Evolutionary conservation across 1,140 invertebrate genomes (phyloP), one percentile per base, ranked within the genome.

Genomic region (Bombus haemorrhoidalis): DNA sequence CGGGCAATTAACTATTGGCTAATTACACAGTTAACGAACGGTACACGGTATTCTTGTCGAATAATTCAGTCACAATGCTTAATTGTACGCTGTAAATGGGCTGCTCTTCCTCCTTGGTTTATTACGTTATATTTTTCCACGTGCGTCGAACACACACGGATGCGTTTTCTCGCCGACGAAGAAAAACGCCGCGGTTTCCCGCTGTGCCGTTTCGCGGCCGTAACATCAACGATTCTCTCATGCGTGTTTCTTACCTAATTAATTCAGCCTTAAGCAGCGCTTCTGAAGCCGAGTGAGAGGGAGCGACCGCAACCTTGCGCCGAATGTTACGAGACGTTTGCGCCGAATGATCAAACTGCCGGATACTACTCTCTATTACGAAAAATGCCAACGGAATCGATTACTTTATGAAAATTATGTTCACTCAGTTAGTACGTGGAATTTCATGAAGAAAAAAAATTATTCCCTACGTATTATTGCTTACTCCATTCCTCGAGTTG

Each of bases 1-100:
- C 87, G 76, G 69, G 83, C 90, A 91, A 91, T 91, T 91, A 91
- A 85, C 77, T 89, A 91, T 91, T 85, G 87, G 83, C 90, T 91
- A 91, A 91, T 91, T 91, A 87, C 79, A 85, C 57, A 66, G 89
- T 91, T 91, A 91, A 91, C 89, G 89, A 84, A 77, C 87, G 81
- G 82, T 73, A 75, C 81, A 81, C 25, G 87, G 86, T 83, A 69
- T 81, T 73, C 47, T 37, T 71, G 87, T 81, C 83, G 83, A 91
- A 91, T 87, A 91, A 91, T 91, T 76, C 81, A 91, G 87, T 87
- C 83, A 87, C 87, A 87, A 90, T 86, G 90, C 82, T 77, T 89
- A 89, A 91, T 91, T 91, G 87, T 75, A 57, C 79, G 34, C 83
- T 57, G 76, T 64, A 87, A 91, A 84, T 87, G 85, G 90, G 76